Evolutionary conservation across 2,113 vertebrate genomes (phyloP).

Genomic region (Vireo altiloquus): DNA sequence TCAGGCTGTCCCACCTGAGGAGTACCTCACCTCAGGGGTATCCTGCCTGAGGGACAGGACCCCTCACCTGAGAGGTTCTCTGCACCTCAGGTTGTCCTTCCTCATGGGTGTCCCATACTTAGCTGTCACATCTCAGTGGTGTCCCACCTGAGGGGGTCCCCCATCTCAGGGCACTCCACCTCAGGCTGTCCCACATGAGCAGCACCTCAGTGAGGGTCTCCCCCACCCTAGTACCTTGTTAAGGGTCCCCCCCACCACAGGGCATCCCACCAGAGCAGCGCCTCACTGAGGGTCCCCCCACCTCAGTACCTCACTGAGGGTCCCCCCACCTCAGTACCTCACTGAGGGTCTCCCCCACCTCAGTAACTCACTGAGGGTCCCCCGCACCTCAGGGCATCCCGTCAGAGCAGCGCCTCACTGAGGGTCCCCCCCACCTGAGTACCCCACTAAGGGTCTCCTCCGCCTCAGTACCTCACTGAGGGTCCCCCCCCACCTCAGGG

Average conservation of each 20-base stretch:
- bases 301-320: background rate
- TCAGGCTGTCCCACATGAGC: background rate
- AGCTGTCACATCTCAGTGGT: background rate
- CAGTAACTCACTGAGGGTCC: background rate
- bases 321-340: background rate
- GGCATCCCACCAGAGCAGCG: rapidly evolving
- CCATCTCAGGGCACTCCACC: background rate
- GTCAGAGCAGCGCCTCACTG: background rate
- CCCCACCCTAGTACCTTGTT: background rate
- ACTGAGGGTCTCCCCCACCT: background rate
- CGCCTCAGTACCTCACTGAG: too few species aligned
- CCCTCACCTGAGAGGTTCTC: background rate
- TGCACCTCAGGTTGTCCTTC: background rate
- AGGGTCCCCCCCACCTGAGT: background rate
- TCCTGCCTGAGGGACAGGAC: background rate
- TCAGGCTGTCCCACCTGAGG: background rate
- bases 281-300: background rate
- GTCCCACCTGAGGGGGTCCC: background rate
- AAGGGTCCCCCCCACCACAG: background rate
- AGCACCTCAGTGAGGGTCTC: background rate
- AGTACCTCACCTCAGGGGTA: background rate
- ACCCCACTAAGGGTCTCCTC: background rate
- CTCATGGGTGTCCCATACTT: background rate
- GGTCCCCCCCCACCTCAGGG: too few species aligned
- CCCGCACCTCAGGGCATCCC: background rate